Base-by-base conservation (phyloP, 2,113 vertebrate genomes). In the Alosa alosa region DNA sequence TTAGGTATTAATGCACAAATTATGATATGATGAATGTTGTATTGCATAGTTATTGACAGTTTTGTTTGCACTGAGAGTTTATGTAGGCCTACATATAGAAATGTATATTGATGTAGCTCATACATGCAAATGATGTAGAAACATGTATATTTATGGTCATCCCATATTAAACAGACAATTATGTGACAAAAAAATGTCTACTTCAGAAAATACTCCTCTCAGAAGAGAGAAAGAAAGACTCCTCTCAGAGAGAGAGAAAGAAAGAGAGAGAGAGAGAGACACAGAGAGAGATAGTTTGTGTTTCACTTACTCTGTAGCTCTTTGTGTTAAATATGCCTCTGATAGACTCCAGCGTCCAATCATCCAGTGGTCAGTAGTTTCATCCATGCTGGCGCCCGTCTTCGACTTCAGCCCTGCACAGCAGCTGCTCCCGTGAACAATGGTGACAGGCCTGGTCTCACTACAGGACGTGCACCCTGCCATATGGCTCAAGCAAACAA, bases 401-500 rank as follows among this genome's bases (percentile, higher is more conserved):
- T 20, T 64, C n/a, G 22, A 22, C 60, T 64, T 64, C 20, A 25
- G n/a, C 8, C 22, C 10, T 75, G 11, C 68, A 75, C 31, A 75
- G 52, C 52, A 55, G 52, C 72, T 83, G 84, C 81, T 88, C 81
- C 55, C 39, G n/a, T 68, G 17, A 85, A 88, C 84, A 86, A 86
- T 83, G 60, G 72, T 68, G 49, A 25, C 82, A 85, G 87, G 72
- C 64, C 60, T 50, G 47, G 18, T 85, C 84, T 85, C 60, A 81
- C 84, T 64, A 72, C 44, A 81, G 84, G 82, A 85, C 46, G 41
- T 20, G 13, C 60, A 81, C 44, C 60, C 81, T 78, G 68, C 81
- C 60, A 84, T 88, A 86, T 85, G 85, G 88, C 84, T 47, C 60
- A 83, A 55, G 60, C 52, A 85, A 83, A 85, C 68, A 13, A 82